Evolutionary conservation across 1,140 invertebrate genomes (phyloP).

Genomic region (Trichonephila clavata): DNA sequence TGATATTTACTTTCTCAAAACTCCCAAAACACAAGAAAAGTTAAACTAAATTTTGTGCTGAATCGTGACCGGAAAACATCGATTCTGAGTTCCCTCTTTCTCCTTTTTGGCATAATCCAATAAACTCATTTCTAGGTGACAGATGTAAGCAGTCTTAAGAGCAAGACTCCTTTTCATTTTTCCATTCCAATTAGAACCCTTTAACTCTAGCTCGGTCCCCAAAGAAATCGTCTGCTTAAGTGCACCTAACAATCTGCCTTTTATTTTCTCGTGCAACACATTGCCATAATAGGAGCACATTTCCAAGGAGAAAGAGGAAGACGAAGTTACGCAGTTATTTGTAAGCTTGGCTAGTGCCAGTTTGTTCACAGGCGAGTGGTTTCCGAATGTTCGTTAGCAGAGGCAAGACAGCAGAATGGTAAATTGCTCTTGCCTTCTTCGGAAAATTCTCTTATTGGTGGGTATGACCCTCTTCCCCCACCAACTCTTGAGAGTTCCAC

Average conservation of each 20-base stretch:
- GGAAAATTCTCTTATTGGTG: constrained; percentile 19
- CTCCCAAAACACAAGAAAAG: not conserved
- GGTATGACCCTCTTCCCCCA: not conserved
- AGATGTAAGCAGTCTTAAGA: not conserved
- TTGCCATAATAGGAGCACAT: constrained; percentile 37
- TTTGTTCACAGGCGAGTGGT: constrained; percentile 45
- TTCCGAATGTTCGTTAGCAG: constrained; percentile 49
- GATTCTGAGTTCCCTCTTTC: not conserved
- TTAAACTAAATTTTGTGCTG: not conserved
- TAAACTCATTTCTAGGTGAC: constrained; percentile 36
- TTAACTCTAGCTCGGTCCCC: not conserved
- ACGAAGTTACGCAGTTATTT: not conserved
- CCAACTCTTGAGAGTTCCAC: not conserved
- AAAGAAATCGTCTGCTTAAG: constrained; percentile 25
- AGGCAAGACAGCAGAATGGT: constrained; percentile 41
- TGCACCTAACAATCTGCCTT: constrained; percentile 34
- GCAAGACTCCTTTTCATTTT: not conserved
- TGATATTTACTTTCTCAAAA: not conserved
- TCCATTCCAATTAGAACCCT: constrained; percentile 22
- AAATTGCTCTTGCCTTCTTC: not conserved
- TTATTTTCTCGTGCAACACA: constrained; percentile 37
- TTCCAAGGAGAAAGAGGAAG: not conserved
- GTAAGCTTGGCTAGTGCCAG: constrained; percentile 17
- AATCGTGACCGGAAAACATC: not conserved
- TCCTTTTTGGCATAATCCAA: constrained; percentile 1